Evolutionary conservation across 1,140 invertebrate species (phyloP).

Genomic region (Metopolophium dirhodum): DNA sequence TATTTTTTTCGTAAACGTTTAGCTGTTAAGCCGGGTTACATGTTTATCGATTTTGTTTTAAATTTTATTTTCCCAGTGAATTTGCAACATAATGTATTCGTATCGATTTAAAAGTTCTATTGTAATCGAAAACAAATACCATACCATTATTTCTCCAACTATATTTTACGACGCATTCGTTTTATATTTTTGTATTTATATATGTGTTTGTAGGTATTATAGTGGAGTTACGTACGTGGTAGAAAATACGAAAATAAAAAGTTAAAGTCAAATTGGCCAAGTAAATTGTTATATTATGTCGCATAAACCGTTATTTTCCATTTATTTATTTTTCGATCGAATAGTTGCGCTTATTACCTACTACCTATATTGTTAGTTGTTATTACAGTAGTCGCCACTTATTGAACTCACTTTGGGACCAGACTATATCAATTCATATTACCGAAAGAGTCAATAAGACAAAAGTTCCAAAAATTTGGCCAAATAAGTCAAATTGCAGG

Average conservation of each 20-base stretch:
- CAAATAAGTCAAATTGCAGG: not conserved
- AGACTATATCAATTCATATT: too few species aligned
- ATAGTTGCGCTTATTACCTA: not conserved
- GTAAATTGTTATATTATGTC: not conserved
- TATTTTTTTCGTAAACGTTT: conserved; percentile 17
- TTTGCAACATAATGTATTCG: not conserved
- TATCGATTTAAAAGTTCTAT: not conserved
- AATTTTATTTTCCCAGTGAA: not conserved
- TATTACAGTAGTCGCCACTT: too few species aligned
- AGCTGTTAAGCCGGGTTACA: not conserved
- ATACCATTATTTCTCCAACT: not conserved
- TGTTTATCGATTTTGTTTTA: not conserved
- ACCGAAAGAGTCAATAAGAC: too few species aligned
- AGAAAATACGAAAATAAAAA: not conserved
- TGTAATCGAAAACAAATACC: not conserved
- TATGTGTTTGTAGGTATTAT: not conserved
- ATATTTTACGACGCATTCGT: not conserved
- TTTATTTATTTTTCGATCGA: not conserved
- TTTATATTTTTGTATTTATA: not conserved
- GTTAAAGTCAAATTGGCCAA: not conserved
- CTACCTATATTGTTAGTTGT: too few species aligned
- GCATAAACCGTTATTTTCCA: not conserved
- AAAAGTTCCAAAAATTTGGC: too few species aligned
- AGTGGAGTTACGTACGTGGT: not conserved
- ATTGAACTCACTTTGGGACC: too few species aligned